phyloP scores from a whole-genome alignment of 2,888 invertebrate genomes.

The Myopa tessellatipennis region DNA sequence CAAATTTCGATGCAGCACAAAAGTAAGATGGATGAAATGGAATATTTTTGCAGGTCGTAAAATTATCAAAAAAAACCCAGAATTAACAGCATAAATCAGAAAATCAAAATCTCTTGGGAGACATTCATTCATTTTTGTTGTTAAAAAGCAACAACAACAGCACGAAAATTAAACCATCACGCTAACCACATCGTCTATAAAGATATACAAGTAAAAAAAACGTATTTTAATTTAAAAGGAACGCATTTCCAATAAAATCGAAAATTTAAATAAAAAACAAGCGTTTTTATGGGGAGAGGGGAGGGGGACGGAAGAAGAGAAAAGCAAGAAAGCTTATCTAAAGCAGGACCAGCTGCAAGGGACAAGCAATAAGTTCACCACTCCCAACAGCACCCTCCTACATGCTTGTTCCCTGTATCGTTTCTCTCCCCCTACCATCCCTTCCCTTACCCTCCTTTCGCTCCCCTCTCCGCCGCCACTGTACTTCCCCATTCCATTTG shows the following conservation, averaged over 20 bases:
- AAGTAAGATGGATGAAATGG: neutral
- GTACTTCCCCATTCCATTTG: neutral
- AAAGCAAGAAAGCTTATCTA: too few species aligned
- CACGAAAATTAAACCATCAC: neutral
- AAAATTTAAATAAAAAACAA: too few species aligned
- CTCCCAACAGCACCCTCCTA: neutral
- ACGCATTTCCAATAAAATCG: too few species aligned
- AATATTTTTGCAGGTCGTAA: slow-evolving; percentile 19
- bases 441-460: neutral
- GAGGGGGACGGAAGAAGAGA: too few species aligned
- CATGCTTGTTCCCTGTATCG: too few species aligned
- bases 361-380: neutral
- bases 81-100: neutral
- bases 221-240: too few species aligned
- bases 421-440: neutral
- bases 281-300: too few species aligned
- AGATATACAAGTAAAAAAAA: too few species aligned
- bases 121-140: neutral
- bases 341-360: neutral
- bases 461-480: neutral
- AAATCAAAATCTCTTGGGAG: slow-evolving; percentile 21
- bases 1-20: slow-evolving; percentile 21
- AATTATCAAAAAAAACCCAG: neutral
- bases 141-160: neutral
- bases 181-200: neutral